These are phyloP conservation scores for Drosophila atroscutellata DNA, from an alignment of 2,888 invertebrate genomes.

Conservation along the genomic window DNA sequence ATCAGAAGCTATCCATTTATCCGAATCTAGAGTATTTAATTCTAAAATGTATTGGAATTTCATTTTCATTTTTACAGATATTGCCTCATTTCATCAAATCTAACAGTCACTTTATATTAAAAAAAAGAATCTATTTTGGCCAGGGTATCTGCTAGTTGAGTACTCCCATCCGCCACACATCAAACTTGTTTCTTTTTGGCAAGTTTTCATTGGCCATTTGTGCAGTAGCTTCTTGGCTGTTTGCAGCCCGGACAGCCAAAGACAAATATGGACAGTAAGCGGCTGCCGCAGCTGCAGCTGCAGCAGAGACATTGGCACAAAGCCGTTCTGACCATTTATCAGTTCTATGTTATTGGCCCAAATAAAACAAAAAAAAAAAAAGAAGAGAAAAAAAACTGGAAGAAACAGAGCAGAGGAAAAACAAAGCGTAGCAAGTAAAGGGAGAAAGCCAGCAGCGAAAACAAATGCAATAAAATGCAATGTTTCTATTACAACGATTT, in stretches of 20 bases:
- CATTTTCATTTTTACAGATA: not conserved
- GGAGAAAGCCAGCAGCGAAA: constrained; percentile 46
- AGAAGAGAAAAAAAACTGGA: not conserved
- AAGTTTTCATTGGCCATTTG: constrained; percentile 47
- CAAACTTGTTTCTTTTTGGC: constrained; percentile 15
- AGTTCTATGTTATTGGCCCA: constrained; percentile 75
- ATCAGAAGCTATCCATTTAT: not conserved
- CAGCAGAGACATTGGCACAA: constrained; percentile 73
- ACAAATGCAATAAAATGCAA: constrained; percentile 81
- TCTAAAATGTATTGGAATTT: not conserved
- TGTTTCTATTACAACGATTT: constrained; percentile 81
- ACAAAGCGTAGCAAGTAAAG: constrained; percentile 27
- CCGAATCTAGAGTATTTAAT: not conserved
- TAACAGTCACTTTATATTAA: not conserved
- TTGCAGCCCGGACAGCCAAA: constrained; percentile 24
- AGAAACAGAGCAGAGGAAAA: constrained; percentile 11
- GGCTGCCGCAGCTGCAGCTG: constrained; percentile 57
- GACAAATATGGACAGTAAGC: constrained; percentile 64
- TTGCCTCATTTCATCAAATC: not conserved
- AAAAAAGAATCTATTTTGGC: not conserved
- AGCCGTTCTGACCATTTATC: constrained; percentile 78
- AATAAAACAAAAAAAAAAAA: constrained; percentile 26
- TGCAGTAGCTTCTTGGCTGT: constrained; percentile 40
- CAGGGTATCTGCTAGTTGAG: not conserved
- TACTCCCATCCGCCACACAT: not conserved